These are phyloP conservation scores for Pangasius larnaudii DNA, from an alignment of 2,797 vertebrate genomes.

Conservation along the genomic window DNA sequence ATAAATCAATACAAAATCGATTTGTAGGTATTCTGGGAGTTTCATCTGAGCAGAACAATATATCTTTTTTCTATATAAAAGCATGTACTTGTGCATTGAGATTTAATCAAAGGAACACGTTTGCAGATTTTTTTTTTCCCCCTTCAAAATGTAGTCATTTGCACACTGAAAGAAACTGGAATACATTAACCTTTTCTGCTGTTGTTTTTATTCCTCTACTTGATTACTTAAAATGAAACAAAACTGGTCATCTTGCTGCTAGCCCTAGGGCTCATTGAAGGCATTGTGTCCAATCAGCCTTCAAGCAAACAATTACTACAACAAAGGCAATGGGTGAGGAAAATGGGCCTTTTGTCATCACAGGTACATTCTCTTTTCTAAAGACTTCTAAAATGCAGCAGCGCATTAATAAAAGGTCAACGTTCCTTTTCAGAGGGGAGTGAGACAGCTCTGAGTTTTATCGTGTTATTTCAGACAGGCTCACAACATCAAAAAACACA, in stretches of 20 bases:
- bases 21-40: background rate
- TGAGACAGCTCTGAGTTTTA: conserved; percentile 44
- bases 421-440: conserved; percentile 27
- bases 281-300: conserved; percentile 44
- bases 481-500: conserved; percentile 48
- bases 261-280: conserved; percentile 28
- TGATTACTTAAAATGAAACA: conserved; percentile 48
- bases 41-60: background rate
- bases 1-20: background rate
- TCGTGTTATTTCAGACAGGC: conserved; percentile 50
- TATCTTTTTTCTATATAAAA: background rate
- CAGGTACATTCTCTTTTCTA: conserved; percentile 40
- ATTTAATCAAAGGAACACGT: conserved; percentile 38
- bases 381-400: conserved; percentile 37
- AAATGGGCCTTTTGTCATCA: conserved; percentile 41
- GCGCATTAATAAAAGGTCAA: conserved; percentile 52
- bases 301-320: conserved; percentile 43
- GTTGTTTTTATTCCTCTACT: conserved; percentile 53
- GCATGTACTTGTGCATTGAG: conserved; percentile 10
- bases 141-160: conserved; percentile 44
- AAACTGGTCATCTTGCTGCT: conserved; percentile 38
- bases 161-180: conserved; percentile 42
- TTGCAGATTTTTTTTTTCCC: background rate
- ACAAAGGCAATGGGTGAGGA: conserved; percentile 31
- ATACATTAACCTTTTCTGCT: conserved; percentile 59